Base-by-base conservation (phyloP, 2,113 vertebrate genomes). In the Dunckerocampus dactyliophorus region DNA sequence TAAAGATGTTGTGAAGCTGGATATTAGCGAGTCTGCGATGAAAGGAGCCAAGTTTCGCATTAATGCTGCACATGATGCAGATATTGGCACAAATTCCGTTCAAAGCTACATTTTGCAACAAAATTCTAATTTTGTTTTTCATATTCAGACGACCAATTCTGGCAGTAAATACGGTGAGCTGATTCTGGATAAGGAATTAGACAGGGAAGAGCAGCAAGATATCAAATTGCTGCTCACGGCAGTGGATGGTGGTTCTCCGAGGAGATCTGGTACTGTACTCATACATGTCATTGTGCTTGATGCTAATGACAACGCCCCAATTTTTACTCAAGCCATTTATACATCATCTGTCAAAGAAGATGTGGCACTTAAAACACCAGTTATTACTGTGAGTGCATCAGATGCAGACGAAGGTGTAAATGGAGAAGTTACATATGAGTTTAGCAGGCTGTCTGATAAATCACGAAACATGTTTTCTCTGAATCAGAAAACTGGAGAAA, bases 311-410 rank as follows among this genome's bases (percentile, higher is more conserved):
- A 89, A 89, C 49, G 60, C 71, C 0, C 89, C 89, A 3, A 69
- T 89, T 4, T 90, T 90, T 60, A 74, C 42, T 6, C 69, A 88
- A 62, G 7, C 71, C 8, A 28, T 87, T 3, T 90, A 90, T 70
- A 74, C 63, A 50, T 65, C 74, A 0, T 74, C n/a, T 14, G 8
- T 91, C 19, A 21, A 69, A 0, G 88, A 90, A 81, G 85, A 88
- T 56, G 73, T 79, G 1, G 34, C 76, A 3, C 1, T 77, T 3
- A 72, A 78, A 5, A 76, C 87, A 0, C 7, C 39, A 20, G 74
- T 92, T 16, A 53, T 92, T n/a, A 77, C 54, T 2, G 79, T 93
- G 1, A 91, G 84, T n/a, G 92, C 92, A 15, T 84, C 85, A 0
- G 93, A 94, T 60, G 69, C 59, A 56, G 88, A 89, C 12, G 83